A percentile compares a stretch with the other conserved stretches of the same genome.
Evolutionary conservation across 2,797 vertebrate genomes (phyloP).

Genomic region (Octomys mimax): DNA sequence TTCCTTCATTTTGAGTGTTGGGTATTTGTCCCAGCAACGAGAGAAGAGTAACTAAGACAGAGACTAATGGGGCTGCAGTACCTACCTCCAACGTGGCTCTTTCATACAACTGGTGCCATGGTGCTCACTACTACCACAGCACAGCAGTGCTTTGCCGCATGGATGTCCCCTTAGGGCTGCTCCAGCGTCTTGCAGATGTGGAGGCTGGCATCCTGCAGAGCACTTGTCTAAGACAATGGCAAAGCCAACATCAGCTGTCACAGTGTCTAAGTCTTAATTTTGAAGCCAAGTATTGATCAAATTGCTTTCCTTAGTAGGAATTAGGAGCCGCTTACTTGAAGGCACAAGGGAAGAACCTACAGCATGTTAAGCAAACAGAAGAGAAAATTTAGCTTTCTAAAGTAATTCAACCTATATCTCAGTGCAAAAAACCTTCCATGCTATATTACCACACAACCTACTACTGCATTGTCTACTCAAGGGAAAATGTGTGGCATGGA

Average conservation of each 20-base stretch:
- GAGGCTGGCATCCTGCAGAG: not conserved
- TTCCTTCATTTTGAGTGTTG: too few relatives aligned
- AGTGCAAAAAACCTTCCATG: not conserved
- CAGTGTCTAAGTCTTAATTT: not conserved
- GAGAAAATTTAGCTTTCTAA: conserved; percentile 16
- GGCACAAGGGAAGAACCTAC: not conserved
- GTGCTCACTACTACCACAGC: not conserved
- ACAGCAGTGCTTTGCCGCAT: not conserved
- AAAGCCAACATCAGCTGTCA: not conserved
- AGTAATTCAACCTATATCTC: not conserved
- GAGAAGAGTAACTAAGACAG: too few relatives aligned
- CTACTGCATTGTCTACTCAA: conserved; percentile 5
- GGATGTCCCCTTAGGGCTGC: not conserved
- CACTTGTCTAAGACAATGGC: not conserved
- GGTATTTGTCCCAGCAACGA: too few relatives aligned
- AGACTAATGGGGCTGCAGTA: not conserved
- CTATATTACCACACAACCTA: not conserved
- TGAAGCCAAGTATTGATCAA: not conserved
- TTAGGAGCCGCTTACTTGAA: not conserved
- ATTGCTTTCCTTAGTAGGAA: not conserved
- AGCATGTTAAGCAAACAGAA: not conserved
- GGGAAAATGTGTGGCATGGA: conserved; percentile 37
- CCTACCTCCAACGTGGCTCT: not conserved
- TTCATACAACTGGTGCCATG: accelerated
- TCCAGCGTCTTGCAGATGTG: not conserved